A percentile compares a stretch with the other conserved stretches of the same genome.
Conservation (phyloP, 1,140 invertebrate genomes). For the Ceratoteleas bidentatus region DNA sequence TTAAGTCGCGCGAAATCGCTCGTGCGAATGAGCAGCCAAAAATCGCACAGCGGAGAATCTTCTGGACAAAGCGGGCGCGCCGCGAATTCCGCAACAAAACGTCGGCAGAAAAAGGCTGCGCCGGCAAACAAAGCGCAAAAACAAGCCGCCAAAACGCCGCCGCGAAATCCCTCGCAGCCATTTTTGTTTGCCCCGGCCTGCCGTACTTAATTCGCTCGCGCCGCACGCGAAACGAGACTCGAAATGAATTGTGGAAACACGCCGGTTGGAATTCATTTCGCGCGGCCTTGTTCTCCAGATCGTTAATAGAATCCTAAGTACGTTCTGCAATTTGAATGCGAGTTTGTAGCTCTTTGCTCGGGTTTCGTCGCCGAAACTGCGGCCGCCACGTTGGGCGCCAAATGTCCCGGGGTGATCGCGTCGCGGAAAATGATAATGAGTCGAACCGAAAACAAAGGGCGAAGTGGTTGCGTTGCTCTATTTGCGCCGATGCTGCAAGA, state of each 20-base stretch:
- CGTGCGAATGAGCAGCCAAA: no score
- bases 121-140: not conserved
- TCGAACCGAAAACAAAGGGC: slow-evolving; percentile 54
- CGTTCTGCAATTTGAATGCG: slow-evolving; percentile 71
- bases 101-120: slow-evolving; percentile 3
- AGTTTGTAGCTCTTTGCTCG: slow-evolving; percentile 57
- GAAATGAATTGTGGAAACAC: slow-evolving; percentile 59
- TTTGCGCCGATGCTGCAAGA: slow-evolving; percentile 72
- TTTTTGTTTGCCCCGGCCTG: slow-evolving; percentile 43
- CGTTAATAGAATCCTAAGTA: slow-evolving; percentile 72
- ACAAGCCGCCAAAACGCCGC: slow-evolving; percentile 24
- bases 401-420: slow-evolving; percentile 60
- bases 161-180: slow-evolving; percentile 25
- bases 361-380: slow-evolving; percentile 29
- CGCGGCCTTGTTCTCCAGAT: slow-evolving; percentile 45
- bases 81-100: not conserved
- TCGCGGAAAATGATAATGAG: slow-evolving; percentile 41
- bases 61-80: not conserved
- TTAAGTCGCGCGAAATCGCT: no score
- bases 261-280: slow-evolving; percentile 59
- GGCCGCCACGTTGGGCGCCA: slow-evolving; percentile 20
- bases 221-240: slow-evolving; percentile 50
- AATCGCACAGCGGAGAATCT: not conserved
- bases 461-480: slow-evolving; percentile 64
- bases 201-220: slow-evolving; percentile 49